Base-by-base conservation (phyloP, 2,888 invertebrate genomes). In the Amphipoea lucens region DNA sequence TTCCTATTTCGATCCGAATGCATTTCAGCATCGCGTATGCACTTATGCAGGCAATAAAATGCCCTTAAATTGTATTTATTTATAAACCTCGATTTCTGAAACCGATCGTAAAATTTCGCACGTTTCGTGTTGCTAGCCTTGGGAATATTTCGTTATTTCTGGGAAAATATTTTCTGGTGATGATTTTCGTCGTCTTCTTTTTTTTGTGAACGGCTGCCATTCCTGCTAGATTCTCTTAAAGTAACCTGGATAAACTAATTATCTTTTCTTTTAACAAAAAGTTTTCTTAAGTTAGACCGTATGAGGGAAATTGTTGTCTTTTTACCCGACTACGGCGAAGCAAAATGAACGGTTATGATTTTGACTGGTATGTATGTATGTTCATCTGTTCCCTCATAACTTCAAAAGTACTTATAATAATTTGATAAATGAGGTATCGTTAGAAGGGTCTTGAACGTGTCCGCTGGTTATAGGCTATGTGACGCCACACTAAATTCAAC, bases 21-120 rank as follows among this genome's bases (percentile, higher is more conserved):
- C 90, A 89, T 91, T 91, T 90, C 88, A 65, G 89, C 89, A 90
- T 89, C 86, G 87, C 90, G 91, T 91, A 91, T 87, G 36, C 36
- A 36, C 36, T 36, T 36, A 36, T 36, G 90, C 89, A 86, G 87
- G 91, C 92, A 87, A 94, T 95, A 94, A 95, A 95, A 92, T 93
- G 91, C 91, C 89, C 90, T 91, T 91, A 93, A 94, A 94, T 91
- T 90, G 95, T 94, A 94, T 95, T 95, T 96, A 96, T 96, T 95
- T 96, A 95, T 95, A 94, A 92, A 92, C 93, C 84, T 91, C 90
- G 91, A 95, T 95, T 95, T 93, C 92, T 89, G 92, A 90, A 91
- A 88, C 86, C 75, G 90, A 79, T 95, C 96, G 94, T 96, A 95
- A 96, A 96, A 92, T 87, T 90, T 89, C 89, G 90, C 90, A 88